phyloP scores from a whole-genome alignment of 2,113 vertebrate genomes.

The Leuciscus idus region DNA sequence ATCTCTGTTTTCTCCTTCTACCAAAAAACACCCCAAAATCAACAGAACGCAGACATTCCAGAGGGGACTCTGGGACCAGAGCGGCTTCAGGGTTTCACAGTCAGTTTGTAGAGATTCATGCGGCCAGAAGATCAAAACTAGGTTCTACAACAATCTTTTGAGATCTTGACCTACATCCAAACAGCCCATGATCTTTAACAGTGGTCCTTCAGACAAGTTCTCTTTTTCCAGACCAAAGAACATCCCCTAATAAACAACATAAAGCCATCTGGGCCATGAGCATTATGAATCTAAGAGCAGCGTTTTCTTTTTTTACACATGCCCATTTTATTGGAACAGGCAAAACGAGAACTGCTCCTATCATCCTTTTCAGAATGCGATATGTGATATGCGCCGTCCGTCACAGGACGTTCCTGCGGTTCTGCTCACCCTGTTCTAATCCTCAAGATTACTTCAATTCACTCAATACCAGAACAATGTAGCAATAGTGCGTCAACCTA shows the following conservation, averaged over 20 bases:
- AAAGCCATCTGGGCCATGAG: neutral
- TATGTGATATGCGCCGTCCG: neutral
- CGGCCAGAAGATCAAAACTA: neutral
- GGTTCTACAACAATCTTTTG: neutral
- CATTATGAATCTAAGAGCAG: neutral
- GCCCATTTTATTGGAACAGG: neutral
- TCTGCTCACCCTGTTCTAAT: conserved; percentile 10
- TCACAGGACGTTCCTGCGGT: neutral
- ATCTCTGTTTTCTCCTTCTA: neutral
- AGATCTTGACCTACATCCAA: neutral
- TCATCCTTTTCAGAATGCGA: conserved; percentile 10
- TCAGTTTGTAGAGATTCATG: neutral
- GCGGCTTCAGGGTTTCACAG: neutral
- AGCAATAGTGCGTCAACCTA: neutral
- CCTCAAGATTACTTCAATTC: conserved; percentile 19
- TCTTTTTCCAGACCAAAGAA: neutral
- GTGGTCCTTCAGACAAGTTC: neutral
- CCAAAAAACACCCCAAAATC: neutral
- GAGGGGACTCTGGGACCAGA: neutral
- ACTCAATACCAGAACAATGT: conserved; percentile 24
- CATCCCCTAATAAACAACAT: neutral
- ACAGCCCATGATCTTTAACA: neutral
- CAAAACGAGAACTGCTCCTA: neutral
- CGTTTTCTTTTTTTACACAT: neutral
- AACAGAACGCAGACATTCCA: neutral